phyloP scores from a whole-genome alignment of 2,113 vertebrate genomes.

The Sander vitreus region DNA sequence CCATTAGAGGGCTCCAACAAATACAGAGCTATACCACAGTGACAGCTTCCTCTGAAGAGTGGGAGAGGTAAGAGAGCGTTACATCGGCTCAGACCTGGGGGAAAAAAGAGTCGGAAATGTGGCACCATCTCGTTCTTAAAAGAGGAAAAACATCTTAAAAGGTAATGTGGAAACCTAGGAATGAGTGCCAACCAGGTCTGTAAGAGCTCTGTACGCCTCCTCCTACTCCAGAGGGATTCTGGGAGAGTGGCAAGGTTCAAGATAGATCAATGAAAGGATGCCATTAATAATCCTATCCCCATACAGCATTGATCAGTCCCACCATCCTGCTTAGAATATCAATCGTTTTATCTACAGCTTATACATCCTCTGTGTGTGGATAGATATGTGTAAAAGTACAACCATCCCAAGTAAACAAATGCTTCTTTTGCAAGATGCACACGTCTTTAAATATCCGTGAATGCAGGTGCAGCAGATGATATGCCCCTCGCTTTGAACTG shows the following conservation, averaged over 20 bases:
- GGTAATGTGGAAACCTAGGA: constrained; percentile 74
- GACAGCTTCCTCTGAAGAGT: constrained; percentile 45
- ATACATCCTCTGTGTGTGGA: constrained; percentile 48
- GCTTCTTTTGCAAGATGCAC: constrained; percentile 43
- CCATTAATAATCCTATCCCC: constrained; percentile 76
- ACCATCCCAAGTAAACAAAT: constrained; percentile 71
- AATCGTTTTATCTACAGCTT: constrained; percentile 69
- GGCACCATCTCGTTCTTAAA: constrained; percentile 71
- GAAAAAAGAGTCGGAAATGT: not conserved
- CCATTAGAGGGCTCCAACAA: constrained; percentile 43
- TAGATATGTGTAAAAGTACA: constrained; percentile 65
- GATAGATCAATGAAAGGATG: constrained; percentile 69
- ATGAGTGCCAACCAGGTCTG: constrained; percentile 75
- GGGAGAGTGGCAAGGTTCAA: constrained; percentile 69
- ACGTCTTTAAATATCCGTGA: constrained; percentile 16
- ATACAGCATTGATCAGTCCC: constrained; percentile 78
- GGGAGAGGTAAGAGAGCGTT: constrained; percentile 25
- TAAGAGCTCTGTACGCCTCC: constrained; percentile 43
- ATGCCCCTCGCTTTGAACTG: constrained; percentile 8
- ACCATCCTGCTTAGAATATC: constrained; percentile 74
- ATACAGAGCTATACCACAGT: constrained; percentile 47
- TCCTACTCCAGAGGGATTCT: constrained; percentile 59
- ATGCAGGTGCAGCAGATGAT: constrained; percentile 24
- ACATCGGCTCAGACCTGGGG: constrained; percentile 55
- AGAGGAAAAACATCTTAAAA: constrained; percentile 29